Evolutionary conservation across 2,888 invertebrate species (phyloP), one percentile per base, ranked within the genome.

Genomic region (Smittia aterrima): DNA sequence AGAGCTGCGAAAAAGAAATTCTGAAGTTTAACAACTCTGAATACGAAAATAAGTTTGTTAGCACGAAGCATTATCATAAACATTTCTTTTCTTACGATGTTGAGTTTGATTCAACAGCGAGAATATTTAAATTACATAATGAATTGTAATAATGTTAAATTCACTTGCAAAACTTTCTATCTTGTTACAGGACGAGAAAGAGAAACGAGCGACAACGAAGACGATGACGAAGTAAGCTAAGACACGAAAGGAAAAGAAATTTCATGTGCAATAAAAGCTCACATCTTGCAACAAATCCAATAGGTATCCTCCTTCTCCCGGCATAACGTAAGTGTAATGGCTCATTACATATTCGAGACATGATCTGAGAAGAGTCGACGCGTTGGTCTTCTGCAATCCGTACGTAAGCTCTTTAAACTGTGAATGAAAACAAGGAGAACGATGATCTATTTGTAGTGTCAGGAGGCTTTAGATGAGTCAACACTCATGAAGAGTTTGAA

Each of bases 381-480:
- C 81, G 77, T 83, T 83, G n/a, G 83, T 80, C 75, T 81, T 81
- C 74, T 83, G 82, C 66, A 82, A 83, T 1, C 83, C 83, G 1
- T 81, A 80, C 58, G 80, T 80, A 7, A 83, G 76, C 1, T 82
- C 81, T 1, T 80, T 79, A 77, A 82, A 83, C 76, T 78, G 75
- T 24, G 64, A n/a, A 25, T 54, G 68, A 1, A 24, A 67, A 73
- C 25, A 25, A 75, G 27, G 53, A 27, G 27, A 64, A 27, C 1
- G 18, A 20, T 58, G 58, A 58, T 58, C 58, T 58, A 4, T 18
- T 22, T 20, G 3, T 9, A 9, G 9, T 32, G 32, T 32, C 4
- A 6, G 32, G 32, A 32, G 32, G 32, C 32, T 32, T 32, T 6
- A 32, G 32, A 3, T 32, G 32, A 6, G 9, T 32, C 32, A 6